These are phyloP conservation scores for Tauraco erythrolophus DNA, from an alignment of 2,113 vertebrate genomes.

Conservation along the genomic window DNA sequence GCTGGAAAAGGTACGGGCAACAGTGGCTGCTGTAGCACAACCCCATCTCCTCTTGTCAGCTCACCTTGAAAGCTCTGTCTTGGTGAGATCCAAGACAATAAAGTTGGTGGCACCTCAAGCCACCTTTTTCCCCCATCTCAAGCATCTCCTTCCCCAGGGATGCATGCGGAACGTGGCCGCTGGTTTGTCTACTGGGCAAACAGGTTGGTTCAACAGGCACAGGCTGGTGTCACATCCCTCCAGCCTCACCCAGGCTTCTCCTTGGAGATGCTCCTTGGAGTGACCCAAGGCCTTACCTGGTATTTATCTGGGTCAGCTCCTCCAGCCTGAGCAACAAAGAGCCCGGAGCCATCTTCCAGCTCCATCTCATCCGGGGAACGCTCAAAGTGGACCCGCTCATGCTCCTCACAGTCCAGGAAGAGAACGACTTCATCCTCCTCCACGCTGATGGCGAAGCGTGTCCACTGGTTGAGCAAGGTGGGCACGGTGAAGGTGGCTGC, in stretches of 20 bases:
- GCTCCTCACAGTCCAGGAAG: slow-evolving; percentile 87
- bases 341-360: slow-evolving; percentile 82
- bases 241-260: background rate
- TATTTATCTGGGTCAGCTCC: slow-evolving; percentile 87
- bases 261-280: background rate
- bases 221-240: rapidly evolving
- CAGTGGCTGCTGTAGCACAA: background rate
- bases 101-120: background rate
- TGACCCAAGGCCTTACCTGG: slow-evolving; percentile 75
- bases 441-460: slow-evolving; percentile 86
- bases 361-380: slow-evolving; percentile 85
- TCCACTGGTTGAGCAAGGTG: slow-evolving; percentile 84
- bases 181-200: background rate
- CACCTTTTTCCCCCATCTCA: background rate
- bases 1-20: background rate
- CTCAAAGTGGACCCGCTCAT: slow-evolving; percentile 71
- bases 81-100: background rate
- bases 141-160: background rate
- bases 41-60: background rate
- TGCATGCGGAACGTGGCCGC: rapidly evolving
- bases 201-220: background rate
- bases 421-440: slow-evolving; percentile 80
- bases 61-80: background rate
- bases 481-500: slow-evolving; percentile 87
- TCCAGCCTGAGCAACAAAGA: slow-evolving; percentile 93